phyloP scores from a whole-genome alignment of 2,113 vertebrate genomes.

The Trogon surrucura region DNA sequence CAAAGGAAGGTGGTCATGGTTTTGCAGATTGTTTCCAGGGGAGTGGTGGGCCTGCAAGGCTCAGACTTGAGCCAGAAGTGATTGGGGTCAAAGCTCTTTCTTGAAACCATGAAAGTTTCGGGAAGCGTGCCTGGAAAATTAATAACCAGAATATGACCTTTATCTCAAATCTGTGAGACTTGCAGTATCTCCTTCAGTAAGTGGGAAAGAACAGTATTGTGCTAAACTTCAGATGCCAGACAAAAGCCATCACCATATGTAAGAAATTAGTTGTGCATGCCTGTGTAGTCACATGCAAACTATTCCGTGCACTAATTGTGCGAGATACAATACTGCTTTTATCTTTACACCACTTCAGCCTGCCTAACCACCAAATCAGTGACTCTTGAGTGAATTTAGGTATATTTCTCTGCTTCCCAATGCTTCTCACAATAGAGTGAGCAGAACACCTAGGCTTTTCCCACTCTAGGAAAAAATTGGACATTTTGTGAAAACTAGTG shows the following conservation, averaged over 20 bases:
- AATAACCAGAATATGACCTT: background rate
- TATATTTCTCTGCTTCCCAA: background rate
- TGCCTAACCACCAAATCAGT: background rate
- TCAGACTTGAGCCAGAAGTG: background rate
- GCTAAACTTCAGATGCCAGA: background rate
- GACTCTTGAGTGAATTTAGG: background rate
- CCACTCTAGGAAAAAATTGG: background rate
- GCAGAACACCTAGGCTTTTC: background rate
- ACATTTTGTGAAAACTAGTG: background rate
- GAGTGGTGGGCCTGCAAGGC: background rate
- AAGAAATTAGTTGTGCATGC: background rate
- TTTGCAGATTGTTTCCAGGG: background rate
- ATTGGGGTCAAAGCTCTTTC: background rate
- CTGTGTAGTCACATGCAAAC: background rate
- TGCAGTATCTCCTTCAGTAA: background rate
- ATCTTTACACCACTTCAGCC: background rate
- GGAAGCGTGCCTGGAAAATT: slow-evolving; percentile 15
- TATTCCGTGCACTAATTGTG: background rate
- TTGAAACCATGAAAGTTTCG: background rate
- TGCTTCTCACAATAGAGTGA: background rate
- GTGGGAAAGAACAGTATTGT: background rate
- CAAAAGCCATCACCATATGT: background rate
- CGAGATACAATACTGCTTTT: background rate
- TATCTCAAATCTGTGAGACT: slow-evolving; percentile 9
- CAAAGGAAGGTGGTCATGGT: background rate